Evolutionary conservation across 2,113 vertebrate species (phyloP), one percentile per base, ranked within the genome.

Genomic region (Eurypyga helias): DNA sequence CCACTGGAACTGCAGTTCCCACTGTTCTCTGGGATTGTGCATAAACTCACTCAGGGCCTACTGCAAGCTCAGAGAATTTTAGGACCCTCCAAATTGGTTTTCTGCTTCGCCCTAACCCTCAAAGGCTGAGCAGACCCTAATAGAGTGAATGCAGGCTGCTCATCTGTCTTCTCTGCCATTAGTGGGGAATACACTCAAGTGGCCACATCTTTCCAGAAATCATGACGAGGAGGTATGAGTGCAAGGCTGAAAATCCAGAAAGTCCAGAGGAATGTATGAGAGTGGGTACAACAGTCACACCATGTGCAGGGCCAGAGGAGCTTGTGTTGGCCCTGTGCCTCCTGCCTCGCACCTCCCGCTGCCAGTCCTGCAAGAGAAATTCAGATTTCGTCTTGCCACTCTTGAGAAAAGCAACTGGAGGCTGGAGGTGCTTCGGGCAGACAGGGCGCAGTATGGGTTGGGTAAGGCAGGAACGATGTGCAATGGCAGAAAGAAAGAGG

Each of bases 261-360:
- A 12, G 26, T 9, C 52, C 48, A 0, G 66, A 16, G 70, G 43
- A 41, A 20, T 66, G 65, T 23, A 13, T 43, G 18, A 48, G 51
- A 90, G 48, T 2, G 4, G 57, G 25, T 4, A 13, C 17, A 26
- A 41, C 62, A 66, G 46, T 69, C 79, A 11, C 73, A 20, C 8
- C 29, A 1, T 0, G 5, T 1, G 3, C 34, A 16, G 51, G 45
- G 36, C 72, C 61, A 11, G 49, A 58, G 36, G 78, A 83, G 55
- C 46, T 36, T 26, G 45, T 0, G 18, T 0, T 26, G 58, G 33
- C 26, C 2, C 0, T 29, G 24, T 3, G 8, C 36, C 58, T 86
- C 71, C 41, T 61, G 58, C 67, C 29, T 81, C 46, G 36, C 41
- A 20, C 49, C 70, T 58, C 41, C 89, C 55, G 41, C 57, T 34